Evolutionary conservation across 2,113 vertebrate genomes (phyloP).

Genomic region (Paedocypris sp.): DNA sequence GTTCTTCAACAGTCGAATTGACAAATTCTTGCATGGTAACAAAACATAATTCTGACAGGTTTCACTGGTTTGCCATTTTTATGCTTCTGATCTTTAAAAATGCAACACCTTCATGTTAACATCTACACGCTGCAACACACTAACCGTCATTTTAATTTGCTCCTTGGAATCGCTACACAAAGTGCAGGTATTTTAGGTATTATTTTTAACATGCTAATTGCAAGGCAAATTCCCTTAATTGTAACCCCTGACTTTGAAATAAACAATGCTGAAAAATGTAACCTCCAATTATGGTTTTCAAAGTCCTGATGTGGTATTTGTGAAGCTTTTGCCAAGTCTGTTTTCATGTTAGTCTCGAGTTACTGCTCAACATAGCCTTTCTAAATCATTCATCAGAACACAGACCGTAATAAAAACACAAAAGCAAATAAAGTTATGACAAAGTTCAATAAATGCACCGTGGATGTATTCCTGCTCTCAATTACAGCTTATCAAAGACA

Average conservation of each 20-base stretch:
- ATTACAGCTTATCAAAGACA: too few relatives aligned
- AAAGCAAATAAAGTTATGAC: slow-evolving; percentile 38
- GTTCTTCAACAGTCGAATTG: not conserved
- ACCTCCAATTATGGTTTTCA: slow-evolving; percentile 65
- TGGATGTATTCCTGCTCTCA: slow-evolving; percentile 40
- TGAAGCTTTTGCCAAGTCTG: slow-evolving; percentile 59
- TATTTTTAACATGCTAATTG: slow-evolving; percentile 74
- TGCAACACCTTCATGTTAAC: slow-evolving; percentile 45
- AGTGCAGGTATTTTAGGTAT: slow-evolving; percentile 71
- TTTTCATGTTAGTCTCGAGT: slow-evolving; percentile 64
- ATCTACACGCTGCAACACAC: slow-evolving; percentile 46
- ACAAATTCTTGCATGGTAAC: not conserved
- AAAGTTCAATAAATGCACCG: slow-evolving; percentile 36
- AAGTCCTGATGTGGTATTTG: slow-evolving; percentile 65
- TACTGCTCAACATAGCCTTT: slow-evolving; percentile 57
- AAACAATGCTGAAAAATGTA: slow-evolving; percentile 65
- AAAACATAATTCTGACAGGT: not conserved
- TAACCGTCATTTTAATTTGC: slow-evolving; percentile 64
- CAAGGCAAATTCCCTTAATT: slow-evolving; percentile 70
- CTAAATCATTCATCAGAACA: slow-evolving; percentile 59
- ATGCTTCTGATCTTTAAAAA: slow-evolving; percentile 39
- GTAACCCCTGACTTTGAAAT: slow-evolving; percentile 66
- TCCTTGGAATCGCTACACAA: slow-evolving; percentile 57
- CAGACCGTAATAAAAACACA: slow-evolving; percentile 53
- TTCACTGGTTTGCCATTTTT: not conserved